Percentiles rank a stretch among this genome's conserved stretches.
Conservation (phyloP, 2,888 invertebrate species). For the Pachymerium ferrugineum region DNA sequence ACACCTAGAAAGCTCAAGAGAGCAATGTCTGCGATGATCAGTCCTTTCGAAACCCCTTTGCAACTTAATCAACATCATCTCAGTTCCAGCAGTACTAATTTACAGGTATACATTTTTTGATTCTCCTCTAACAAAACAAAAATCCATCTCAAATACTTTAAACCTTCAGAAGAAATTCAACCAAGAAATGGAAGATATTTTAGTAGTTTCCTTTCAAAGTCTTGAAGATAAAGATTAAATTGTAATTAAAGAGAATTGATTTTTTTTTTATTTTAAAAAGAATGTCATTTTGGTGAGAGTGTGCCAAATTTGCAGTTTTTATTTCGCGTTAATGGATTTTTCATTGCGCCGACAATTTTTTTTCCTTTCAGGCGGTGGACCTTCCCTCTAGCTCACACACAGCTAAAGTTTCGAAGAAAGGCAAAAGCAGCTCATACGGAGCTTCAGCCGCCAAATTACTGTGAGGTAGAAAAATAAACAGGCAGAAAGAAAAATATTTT, state of each 20-base stretch:
- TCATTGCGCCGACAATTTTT: background rate
- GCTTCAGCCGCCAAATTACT: conserved; percentile 34
- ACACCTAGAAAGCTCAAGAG: conserved; percentile 89
- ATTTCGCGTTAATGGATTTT: background rate
- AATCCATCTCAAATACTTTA: background rate
- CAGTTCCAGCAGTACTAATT: conserved; percentile 31
- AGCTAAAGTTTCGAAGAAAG: conserved; percentile 37
- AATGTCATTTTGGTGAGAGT: background rate
- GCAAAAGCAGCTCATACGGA: conserved; percentile 38
- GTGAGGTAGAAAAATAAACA: background rate
- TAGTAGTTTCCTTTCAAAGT: background rate
- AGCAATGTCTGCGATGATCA: conserved; percentile 91
- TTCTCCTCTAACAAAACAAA: background rate
- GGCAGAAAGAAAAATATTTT: too few species aligned
- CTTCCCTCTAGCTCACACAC: conserved; percentile 33
- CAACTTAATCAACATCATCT: conserved; percentile 27
- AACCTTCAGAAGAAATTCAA: background rate
- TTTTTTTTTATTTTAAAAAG: background rate
- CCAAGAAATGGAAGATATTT: background rate
- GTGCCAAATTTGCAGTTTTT: background rate
- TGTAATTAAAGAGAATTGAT: background rate
- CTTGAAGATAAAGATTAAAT: background rate
- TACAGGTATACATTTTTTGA: conserved; percentile 31
- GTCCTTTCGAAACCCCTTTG: conserved; percentile 53
- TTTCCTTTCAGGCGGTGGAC: conserved; percentile 36